Conservation (phyloP, 2,113 vertebrate species). For the Leucosticte australis region DNA sequence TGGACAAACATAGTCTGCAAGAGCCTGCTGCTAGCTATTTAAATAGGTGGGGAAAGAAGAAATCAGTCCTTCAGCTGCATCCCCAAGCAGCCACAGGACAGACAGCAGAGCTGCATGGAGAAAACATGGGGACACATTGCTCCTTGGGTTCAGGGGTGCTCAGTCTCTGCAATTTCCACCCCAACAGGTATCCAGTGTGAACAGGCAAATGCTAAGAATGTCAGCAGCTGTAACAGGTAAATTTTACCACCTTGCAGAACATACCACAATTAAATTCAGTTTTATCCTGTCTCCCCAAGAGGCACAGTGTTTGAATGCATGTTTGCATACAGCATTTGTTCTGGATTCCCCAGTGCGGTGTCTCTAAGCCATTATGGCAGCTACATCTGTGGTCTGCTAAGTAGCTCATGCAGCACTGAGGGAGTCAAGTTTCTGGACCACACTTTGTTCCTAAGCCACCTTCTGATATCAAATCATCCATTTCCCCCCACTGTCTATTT, state of each 20-base stretch:
- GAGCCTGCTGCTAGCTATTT: not conserved
- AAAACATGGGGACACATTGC: accelerated
- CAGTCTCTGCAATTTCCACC: not conserved
- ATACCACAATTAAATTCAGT: not conserved
- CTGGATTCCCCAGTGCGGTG: not conserved
- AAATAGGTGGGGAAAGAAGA: not conserved
- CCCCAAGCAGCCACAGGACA: not conserved
- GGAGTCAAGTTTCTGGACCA: not conserved
- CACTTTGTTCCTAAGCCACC: not conserved
- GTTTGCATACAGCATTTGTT: not conserved
- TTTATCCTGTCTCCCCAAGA: not conserved
- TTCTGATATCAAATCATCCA: not conserved
- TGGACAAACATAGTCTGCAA: not conserved
- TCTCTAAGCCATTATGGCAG: not conserved
- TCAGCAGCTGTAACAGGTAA: not conserved
- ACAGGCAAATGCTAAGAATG: accelerated
- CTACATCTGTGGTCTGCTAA: not conserved
- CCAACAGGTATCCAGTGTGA: not conserved
- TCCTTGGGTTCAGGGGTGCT: not conserved
- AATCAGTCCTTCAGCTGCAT: not conserved
- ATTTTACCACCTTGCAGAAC: not conserved
- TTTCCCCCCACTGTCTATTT: not conserved
- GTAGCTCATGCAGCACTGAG: not conserved
- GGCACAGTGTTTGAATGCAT: accelerated
- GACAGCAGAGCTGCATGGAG: not conserved